Percentiles rank a stretch among this genome's conserved stretches.
Evolutionary conservation across 2,113 vertebrate genomes (phyloP).

Genomic region (Polypterus bichir): DNA sequence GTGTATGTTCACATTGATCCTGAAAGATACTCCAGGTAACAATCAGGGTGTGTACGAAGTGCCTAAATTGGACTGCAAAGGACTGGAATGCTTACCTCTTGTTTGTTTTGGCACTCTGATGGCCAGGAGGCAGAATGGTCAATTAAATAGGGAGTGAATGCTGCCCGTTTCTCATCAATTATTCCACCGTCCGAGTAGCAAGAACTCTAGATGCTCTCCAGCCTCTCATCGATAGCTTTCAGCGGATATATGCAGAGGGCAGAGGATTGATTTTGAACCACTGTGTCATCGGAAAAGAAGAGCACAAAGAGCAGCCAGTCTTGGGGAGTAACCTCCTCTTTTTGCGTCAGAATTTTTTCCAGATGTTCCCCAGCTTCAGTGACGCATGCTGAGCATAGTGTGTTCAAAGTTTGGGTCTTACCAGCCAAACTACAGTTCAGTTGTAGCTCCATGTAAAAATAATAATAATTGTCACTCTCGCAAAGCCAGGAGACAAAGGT

Average conservation of each 20-base stretch:
- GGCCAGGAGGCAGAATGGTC: too few species aligned
- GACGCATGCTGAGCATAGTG: conserved; percentile 55
- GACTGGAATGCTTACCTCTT: too few species aligned
- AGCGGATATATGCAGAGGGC: conserved; percentile 81
- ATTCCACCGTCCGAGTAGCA: conserved; percentile 57
- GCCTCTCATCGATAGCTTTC: conserved; percentile 48
- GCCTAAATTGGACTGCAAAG: too few species aligned
- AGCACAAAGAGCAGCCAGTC: conserved; percentile 65
- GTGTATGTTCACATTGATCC: too few species aligned
- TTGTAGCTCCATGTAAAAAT: conserved; percentile 90
- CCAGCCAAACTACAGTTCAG: conserved; percentile 56
- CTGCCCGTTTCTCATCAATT: conserved; percentile 30
- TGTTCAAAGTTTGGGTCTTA: conserved; percentile 45
- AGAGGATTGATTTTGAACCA: conserved; percentile 20
- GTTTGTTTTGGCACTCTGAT: too few species aligned
- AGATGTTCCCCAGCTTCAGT: conserved; percentile 44
- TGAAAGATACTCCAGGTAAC: too few species aligned
- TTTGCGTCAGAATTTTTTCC: conserved; percentile 34
- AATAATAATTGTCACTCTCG: conserved; percentile 66
- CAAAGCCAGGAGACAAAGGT: conserved; percentile 79
- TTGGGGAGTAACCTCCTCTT: conserved; percentile 20
- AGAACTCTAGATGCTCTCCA: conserved; percentile 55
- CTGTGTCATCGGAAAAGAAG: conserved; percentile 62
- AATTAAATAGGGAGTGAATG: conserved; percentile 66
- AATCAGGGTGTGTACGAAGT: too few species aligned